Evolutionary conservation across 2,888 invertebrate genomes (phyloP).

Genomic region (Plebejus anna): DNA sequence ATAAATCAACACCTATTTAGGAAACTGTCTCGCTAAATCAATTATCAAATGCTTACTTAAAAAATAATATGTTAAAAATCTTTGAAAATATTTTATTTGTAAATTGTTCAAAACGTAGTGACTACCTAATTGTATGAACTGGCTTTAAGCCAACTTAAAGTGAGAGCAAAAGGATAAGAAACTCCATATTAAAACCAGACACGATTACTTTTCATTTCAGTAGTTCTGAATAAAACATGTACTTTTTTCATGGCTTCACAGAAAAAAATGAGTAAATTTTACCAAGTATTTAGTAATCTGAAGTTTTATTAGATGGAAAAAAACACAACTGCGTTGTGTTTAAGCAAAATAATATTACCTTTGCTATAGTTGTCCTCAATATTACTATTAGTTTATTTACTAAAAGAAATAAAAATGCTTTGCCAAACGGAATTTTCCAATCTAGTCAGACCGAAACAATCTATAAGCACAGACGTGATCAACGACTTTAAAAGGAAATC

Average conservation of each 20-base stretch:
- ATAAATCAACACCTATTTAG: too few species aligned
- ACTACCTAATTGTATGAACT: slow-evolving; percentile 8
- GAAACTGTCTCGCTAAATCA: too few species aligned
- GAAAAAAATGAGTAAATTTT: too few species aligned
- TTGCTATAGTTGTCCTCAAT: too few species aligned
- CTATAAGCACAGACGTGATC: background rate
- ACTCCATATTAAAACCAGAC: background rate
- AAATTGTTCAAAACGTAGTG: background rate
- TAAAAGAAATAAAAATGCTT: background rate
- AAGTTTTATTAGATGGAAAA: too few species aligned
- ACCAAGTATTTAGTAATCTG: too few species aligned
- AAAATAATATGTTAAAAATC: background rate
- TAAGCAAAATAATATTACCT: too few species aligned
- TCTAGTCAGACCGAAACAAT: background rate
- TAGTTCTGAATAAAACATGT: background rate
- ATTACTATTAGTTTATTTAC: too few species aligned
- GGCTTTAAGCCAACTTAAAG: slow-evolving; percentile 15
- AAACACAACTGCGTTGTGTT: too few species aligned
- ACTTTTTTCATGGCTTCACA: background rate
- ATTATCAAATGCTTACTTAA: too few species aligned
- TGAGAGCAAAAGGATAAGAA: slow-evolving; percentile 2
- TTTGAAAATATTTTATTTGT: background rate
- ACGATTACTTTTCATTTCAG: background rate
- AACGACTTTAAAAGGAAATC: slow-evolving; percentile 35
- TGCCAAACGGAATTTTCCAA: background rate